Evolutionary conservation across 2,888 invertebrate genomes (phyloP), one percentile per base, ranked within the genome.

Genomic region (Xylota sylvarum): DNA sequence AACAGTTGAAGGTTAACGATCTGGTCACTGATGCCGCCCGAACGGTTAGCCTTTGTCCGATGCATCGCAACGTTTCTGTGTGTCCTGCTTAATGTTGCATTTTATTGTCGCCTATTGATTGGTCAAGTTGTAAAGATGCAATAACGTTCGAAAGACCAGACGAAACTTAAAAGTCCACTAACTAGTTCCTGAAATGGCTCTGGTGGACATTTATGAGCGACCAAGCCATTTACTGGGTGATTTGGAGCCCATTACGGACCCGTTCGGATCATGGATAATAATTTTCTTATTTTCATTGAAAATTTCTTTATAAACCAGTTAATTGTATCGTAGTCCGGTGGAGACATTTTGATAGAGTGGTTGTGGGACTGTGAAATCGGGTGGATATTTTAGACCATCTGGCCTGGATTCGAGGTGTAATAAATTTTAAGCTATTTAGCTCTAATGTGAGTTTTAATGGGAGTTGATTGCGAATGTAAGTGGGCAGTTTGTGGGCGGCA

Each of bases 21-120:
- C 35, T 10, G 2, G 30, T 5, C 48, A n/a, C 12, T 48, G 30
- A 52, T 14, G 23, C 23, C 23, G 23, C 23, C 23, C 23, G 23
- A 14, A 12, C 14, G 10, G 46, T 1, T 55, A 48, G 65, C 58
- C 70, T 72, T 72, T 65, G 46, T 69, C 62, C 74, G 69, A 43
- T 62, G 62, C 81, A 74, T 3, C 43, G 4, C 23, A 23, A 23
- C 23, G 23, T 43, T 40, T 10, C 40, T 60, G 70, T 76, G 65
- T 76, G 65, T 73, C 50, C 82, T 78, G 86, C 23, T 86, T 86
- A 82, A 86, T 78, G 86, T 86, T 86, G 86, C 86, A 82, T 82
- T 86, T 86, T 86, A 86, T 82, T 82, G 27, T 62, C 62, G 37
- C 37, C 60, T 73, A 86, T 82, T 82, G 82, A 86, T 82, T 67